These are phyloP conservation scores for Eulimnadia texana DNA, from an alignment of 1,140 invertebrate species.

Conservation along the genomic window DNA sequence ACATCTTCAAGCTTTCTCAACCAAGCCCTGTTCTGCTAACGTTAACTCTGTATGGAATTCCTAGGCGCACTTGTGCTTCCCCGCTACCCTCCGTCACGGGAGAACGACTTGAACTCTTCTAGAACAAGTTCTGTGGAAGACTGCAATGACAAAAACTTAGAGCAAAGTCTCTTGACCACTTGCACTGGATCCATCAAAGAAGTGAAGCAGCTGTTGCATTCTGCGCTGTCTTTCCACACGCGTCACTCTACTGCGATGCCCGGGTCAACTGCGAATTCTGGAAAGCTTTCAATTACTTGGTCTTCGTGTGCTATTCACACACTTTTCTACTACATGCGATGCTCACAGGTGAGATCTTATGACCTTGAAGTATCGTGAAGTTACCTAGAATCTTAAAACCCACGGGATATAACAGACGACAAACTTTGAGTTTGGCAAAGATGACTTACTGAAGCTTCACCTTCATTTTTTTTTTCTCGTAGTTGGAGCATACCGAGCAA, in stretches of 20 bases:
- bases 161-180: constrained; percentile 65
- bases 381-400: too few species aligned
- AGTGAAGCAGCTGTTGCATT: constrained; percentile 51
- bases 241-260: constrained; percentile 13
- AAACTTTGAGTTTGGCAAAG: too few species aligned
- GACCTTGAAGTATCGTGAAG: background rate
- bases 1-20: too few species aligned
- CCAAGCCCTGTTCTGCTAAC: too few species aligned
- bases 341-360: constrained; percentile 65
- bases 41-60: too few species aligned
- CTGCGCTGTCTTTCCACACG: constrained; percentile 24
- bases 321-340: constrained; percentile 79
- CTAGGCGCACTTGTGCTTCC: constrained; percentile 63
- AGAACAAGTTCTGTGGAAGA: constrained; percentile 17
- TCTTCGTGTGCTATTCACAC: constrained; percentile 54
- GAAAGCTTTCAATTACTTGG: constrained; percentile 27
- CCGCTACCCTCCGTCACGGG: constrained; percentile 60
- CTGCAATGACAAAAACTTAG: constrained; percentile 32
- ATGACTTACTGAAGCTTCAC: too few species aligned
- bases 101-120: constrained; percentile 17
- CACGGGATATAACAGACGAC: too few species aligned
- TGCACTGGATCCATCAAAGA: constrained; percentile 48
- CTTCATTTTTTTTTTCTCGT: constrained; percentile 7
- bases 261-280: constrained; percentile 10
- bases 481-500: constrained; percentile 46